Evolutionary conservation across 2,113 vertebrate species (phyloP).

Genomic region (Halcyon malimbica): DNA sequence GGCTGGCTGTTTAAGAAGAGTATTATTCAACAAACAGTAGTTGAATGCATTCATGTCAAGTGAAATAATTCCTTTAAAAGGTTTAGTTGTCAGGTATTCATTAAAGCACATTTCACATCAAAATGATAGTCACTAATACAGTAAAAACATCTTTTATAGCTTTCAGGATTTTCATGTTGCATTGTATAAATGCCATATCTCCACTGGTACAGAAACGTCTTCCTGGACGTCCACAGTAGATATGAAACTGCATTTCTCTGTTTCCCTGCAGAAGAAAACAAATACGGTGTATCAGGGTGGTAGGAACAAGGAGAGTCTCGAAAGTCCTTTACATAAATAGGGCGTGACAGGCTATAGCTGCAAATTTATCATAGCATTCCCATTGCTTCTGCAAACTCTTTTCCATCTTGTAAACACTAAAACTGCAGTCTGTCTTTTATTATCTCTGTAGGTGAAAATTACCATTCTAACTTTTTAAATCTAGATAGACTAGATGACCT

Average conservation of each 20-base stretch:
- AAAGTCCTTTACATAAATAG: background rate
- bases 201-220: background rate
- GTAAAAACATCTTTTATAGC: slow-evolving; percentile 68
- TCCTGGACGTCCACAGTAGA: background rate
- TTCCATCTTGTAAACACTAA: background rate
- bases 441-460: background rate
- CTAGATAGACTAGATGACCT: too few relatives aligned
- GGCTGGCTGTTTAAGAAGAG: slow-evolving; percentile 59
- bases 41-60: slow-evolving; percentile 72
- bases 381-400: background rate
- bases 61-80: slow-evolving; percentile 71
- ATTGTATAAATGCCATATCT: background rate
- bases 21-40: slow-evolving; percentile 69
- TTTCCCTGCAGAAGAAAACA: background rate
- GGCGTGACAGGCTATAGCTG: background rate
- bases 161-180: slow-evolving; percentile 18
- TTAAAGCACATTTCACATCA: slow-evolving; percentile 75
- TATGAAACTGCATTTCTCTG: background rate
- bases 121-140: slow-evolving; percentile 77
- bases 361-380: background rate
- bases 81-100: slow-evolving; percentile 80
- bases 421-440: background rate
- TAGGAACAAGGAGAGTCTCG: background rate
- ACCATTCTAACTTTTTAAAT: background rate
- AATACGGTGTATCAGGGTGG: rapidly evolving